phyloP scores from a whole-genome alignment of 2,113 vertebrate genomes.

The Thamnaconus septentrionalis region DNA sequence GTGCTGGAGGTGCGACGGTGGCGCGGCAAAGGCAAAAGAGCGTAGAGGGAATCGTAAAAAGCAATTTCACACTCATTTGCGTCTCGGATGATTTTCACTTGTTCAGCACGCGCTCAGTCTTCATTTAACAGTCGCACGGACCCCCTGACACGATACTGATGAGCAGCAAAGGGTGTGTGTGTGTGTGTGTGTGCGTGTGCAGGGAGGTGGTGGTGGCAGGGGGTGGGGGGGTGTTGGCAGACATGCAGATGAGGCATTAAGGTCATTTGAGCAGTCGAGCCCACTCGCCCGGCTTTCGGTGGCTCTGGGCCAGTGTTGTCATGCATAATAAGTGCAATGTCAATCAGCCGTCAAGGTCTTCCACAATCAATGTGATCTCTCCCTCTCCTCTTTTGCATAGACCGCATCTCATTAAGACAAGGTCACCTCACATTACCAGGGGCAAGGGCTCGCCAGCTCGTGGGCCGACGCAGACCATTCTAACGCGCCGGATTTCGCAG shows the following conservation, averaged over 20 bases:
- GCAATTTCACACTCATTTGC: slow-evolving; percentile 28
- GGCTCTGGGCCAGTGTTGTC: slow-evolving; percentile 67
- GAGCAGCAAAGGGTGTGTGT: slow-evolving; percentile 8
- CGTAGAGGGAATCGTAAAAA: slow-evolving; percentile 1
- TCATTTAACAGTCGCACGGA: slow-evolving; percentile 26
- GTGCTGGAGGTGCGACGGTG: too few relatives aligned
- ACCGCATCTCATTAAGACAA: slow-evolving; percentile 72
- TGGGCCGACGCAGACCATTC: slow-evolving; percentile 29
- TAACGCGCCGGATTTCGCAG: slow-evolving; percentile 16
- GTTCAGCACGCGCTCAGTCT: slow-evolving; percentile 40
- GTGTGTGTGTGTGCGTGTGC: too few relatives aligned
- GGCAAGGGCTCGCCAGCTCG: slow-evolving; percentile 47
- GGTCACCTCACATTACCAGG: slow-evolving; percentile 70
- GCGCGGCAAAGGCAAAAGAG: slow-evolving; percentile 2
- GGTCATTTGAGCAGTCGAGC: slow-evolving; percentile 58
- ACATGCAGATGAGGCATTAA: slow-evolving; percentile 69
- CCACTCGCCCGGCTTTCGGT: slow-evolving; percentile 50
- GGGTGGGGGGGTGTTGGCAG: slow-evolving; percentile 28
- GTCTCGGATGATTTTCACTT: slow-evolving; percentile 30
- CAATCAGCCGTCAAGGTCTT: slow-evolving; percentile 72
- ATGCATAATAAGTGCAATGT: slow-evolving; percentile 74
- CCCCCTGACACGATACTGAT: slow-evolving; percentile 12
- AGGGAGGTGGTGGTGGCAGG: too few relatives aligned
- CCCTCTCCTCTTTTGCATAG: slow-evolving; percentile 55
- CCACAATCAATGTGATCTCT: slow-evolving; percentile 59